Conservation (phyloP, 2,888 invertebrate genomes). For the Autographa pulchrina region DNA sequence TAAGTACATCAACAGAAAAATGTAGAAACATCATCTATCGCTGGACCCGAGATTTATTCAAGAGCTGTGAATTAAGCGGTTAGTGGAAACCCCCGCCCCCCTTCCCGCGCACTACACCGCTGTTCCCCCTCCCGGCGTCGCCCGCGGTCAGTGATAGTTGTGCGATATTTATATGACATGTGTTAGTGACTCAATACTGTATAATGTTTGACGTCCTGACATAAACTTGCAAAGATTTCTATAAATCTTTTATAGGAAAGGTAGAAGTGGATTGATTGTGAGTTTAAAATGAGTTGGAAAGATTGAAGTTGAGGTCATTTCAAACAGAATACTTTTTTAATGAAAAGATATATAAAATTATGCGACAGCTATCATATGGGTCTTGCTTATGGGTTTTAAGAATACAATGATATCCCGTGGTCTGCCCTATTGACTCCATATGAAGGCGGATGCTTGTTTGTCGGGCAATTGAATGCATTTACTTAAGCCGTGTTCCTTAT, state of each 20-base stretch:
- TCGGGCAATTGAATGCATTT: no score
- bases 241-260: neutral
- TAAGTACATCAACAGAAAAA: neutral
- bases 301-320: no score
- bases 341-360: no score
- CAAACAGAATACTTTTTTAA: no score
- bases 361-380: no score
- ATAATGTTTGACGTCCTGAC: neutral
- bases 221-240: neutral
- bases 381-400: no score
- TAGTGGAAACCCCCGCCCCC: neutral
- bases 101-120: neutral
- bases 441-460: no score
- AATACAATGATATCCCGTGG: no score
- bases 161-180: neutral
- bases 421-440: no score
- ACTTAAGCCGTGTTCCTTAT: no score
- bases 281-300: neutral
- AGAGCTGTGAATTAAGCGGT: constrained; percentile 1
- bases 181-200: neutral
- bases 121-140: neutral
- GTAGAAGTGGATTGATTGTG: neutral
- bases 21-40: neutral
- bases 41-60: neutral
- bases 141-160: neutral